These are phyloP conservation scores for Microcebus lehilahytsara DNA, from an alignment of 2,113 vertebrate genomes.

Conservation along the genomic window DNA sequence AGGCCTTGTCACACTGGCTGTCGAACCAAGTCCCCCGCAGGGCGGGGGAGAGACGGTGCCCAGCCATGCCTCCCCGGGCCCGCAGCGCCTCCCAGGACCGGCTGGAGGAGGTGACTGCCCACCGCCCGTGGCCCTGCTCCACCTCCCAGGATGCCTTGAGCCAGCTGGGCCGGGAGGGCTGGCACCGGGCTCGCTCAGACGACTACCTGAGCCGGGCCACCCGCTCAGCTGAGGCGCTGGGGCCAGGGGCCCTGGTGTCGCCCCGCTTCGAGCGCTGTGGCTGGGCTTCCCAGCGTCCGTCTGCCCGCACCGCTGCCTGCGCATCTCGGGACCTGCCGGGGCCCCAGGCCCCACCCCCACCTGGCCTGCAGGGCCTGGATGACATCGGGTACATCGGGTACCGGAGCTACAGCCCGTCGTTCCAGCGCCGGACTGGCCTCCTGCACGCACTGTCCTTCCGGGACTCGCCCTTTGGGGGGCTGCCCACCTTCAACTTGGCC, in stretches of 20 bases:
- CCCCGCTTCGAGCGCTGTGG: conserved; percentile 84
- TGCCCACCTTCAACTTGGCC: conserved; percentile 86
- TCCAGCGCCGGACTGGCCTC: conserved; percentile 94
- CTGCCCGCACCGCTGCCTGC: conserved; percentile 72
- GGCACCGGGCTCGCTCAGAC: conserved; percentile 90
- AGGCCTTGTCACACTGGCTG: conserved; percentile 94
- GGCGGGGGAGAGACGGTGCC: conserved; percentile 85
- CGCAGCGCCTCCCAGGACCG: conserved; percentile 96
- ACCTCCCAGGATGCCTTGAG: conserved; percentile 95
- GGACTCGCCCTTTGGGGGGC: conserved; percentile 92
- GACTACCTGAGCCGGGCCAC: conserved; percentile 88
- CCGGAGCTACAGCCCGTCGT: conserved; percentile 97
- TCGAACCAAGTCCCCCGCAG: conserved; percentile 88
- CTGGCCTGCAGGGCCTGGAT: conserved; percentile 86
- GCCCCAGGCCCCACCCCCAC: conserved; percentile 83
- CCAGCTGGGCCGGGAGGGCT: conserved; percentile 80
- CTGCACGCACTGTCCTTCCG: conserved; percentile 94
- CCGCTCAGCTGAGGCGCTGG: conserved; percentile 90
- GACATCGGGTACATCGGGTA: conserved; percentile 91
- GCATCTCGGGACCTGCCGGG: conserved; percentile 75
- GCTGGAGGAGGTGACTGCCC: conserved; percentile 81
- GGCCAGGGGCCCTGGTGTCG: conserved; percentile 83
- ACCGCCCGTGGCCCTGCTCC: conserved; percentile 91
- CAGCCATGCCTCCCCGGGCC: conserved; percentile 89
- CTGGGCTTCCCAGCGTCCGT: conserved; percentile 58